Evolutionary conservation across 2,113 vertebrate species (phyloP).

Genomic region (Sterrhoptilus dennistouni): DNA sequence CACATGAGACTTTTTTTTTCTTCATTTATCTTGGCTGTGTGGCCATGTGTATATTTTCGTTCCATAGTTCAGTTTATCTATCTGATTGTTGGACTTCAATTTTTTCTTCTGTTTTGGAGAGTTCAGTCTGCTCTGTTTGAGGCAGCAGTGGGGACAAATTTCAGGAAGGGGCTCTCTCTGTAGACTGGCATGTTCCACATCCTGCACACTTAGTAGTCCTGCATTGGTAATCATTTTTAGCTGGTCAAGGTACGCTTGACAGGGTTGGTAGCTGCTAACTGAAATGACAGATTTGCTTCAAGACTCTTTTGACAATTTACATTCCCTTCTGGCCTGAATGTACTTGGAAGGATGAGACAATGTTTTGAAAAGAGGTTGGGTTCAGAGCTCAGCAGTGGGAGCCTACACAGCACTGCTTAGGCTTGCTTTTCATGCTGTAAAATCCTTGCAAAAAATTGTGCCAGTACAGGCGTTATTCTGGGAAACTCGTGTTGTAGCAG

Average conservation of each 20-base stretch:
- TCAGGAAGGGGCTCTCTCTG: neutral
- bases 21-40: neutral
- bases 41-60: neutral
- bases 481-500: neutral
- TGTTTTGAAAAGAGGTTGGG: constrained; percentile 42
- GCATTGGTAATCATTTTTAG: neutral
- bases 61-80: neutral
- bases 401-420: neutral
- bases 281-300: neutral
- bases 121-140: neutral
- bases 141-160: neutral
- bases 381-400: constrained; percentile 1
- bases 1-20: neutral
- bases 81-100: neutral
- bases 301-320: neutral
- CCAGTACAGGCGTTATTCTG: neutral
- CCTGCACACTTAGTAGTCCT: fast-evolving
- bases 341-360: constrained; percentile 30
- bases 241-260: fast-evolving
- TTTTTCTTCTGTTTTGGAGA: neutral
- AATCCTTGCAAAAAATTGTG: neutral
- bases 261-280: neutral
- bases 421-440: neutral
- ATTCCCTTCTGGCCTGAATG: neutral
- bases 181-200: fast-evolving